Evolutionary conservation across 2,888 invertebrate species (phyloP).

Genomic region (Calliscelio sp.): DNA sequence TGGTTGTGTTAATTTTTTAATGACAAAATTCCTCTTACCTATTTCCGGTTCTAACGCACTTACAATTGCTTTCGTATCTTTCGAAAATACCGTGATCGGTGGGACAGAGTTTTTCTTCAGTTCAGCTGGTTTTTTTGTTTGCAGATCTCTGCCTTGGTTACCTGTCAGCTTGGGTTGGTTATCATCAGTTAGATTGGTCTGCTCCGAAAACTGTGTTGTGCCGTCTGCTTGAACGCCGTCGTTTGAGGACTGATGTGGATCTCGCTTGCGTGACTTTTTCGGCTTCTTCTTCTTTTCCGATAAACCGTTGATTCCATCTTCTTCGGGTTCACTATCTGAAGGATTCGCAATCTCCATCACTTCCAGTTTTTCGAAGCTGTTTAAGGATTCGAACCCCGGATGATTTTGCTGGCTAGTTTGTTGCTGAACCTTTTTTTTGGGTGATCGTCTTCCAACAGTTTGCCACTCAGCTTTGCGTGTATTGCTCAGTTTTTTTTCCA

Average conservation of each 20-base stretch:
- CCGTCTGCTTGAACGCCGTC: too few species aligned
- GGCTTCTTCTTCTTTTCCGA: neutral
- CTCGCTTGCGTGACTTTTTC: neutral
- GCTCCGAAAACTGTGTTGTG: neutral
- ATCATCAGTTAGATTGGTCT: too few species aligned
- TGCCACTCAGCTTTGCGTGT: too few species aligned
- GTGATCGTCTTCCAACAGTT: too few species aligned
- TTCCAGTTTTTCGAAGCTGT: too few species aligned
- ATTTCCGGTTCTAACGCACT: neutral
- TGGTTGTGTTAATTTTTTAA: conserved; percentile 26
- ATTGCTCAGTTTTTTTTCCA: too few species aligned
- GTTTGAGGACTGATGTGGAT: neutral
- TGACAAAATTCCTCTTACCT: conserved; percentile 17
- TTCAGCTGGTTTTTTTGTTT: neutral
- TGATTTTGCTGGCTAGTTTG: too few species aligned
- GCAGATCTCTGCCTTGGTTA: neutral
- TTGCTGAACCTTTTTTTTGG: too few species aligned
- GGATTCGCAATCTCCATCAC: too few species aligned
- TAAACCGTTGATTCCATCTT: too few species aligned
- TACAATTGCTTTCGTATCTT: conserved; percentile 7
- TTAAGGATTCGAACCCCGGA: too few species aligned
- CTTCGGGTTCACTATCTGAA: too few species aligned
- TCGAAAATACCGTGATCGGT: conserved; percentile 8
- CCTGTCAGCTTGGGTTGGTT: conserved; percentile 2
- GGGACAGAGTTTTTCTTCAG: neutral